Base-by-base conservation (phyloP, 2,113 vertebrate species). In the Machaerirhynchus nigripectus region DNA sequence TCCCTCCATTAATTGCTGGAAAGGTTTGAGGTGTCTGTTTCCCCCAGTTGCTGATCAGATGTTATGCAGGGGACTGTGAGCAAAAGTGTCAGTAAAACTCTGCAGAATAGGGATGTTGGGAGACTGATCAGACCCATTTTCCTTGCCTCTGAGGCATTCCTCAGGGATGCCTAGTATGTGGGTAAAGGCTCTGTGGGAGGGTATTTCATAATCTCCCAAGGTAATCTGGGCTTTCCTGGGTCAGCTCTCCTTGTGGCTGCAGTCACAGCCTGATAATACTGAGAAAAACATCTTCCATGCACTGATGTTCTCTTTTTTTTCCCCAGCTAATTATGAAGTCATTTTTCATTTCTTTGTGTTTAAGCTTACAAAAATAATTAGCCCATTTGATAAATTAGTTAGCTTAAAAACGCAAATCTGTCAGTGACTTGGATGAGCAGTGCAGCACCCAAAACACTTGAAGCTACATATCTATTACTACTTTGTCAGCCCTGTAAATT, bases 301-400 rank as follows among this genome's bases (percentile, higher is more conserved):
- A 50, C 28, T 11, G 37, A 19, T 33, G 39, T 52, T 84, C 55
- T 63, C 15, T 68, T 50, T 68, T 74, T 64, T 31, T 39, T 39
- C n/a, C n/a, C 44, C 27, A 56, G 46, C n/a, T 93, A 95, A 80
- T 89, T 75, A 73, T 4, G 7, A 59, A 67, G 60, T 56, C 10
- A 52, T 87, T 85, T 83, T 78, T 90, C 64, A 86, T 84, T 59
- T 85, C 80, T 52, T 77, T 64, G 65, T 79, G 63, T 65, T 89
- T 59, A 79, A 71, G 47, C 68, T 55, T 85, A 70, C 44, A 61
- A 90, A 94, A 96, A 88, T 59, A 84, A 95, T 94, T 70, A 94
- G 44, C 52, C 68, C 20, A 2, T 42, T 77, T 95, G 75, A 90
- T 73, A 69, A 90, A 95, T 83, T 65, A 89, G 39, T 57, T 95